Base-by-base conservation (phyloP, 2,888 invertebrate species). In the Cosmia pyralina region DNA sequence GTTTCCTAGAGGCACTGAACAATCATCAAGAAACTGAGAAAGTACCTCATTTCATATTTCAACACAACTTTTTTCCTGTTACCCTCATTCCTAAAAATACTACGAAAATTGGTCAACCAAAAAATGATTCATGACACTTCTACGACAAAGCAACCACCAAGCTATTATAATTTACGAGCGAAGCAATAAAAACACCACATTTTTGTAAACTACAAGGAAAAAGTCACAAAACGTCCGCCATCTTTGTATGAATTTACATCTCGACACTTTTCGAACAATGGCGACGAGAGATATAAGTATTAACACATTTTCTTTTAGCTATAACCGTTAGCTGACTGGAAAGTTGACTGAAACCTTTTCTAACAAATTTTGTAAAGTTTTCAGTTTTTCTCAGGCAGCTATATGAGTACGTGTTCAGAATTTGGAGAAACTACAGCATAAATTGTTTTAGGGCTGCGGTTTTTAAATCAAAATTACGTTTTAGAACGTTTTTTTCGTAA, bases 201-300 rank as follows among this genome's bases (percentile, higher is more conserved):
- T 71, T 76, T 69, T 76, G 69, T 70, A 72, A 72, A 64, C 41
- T 73, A 86, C 73, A 60, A 85, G 86, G 86, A 85, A 82, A 84
- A 66, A 2, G 50, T 64, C 8, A 60, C 62, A 38, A 69, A 76
- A 74, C 69, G 44, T 22, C 58, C 41, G 41, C 38, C 63, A 53
- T 60, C 38, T 64, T 83, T 73, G 71, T 85, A 69, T 59, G 53
- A 58, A 77, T 67, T 69, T 80, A 79, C 83, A 79, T 73, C 46
- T 67, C 50, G 58, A 77, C 72, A 82, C 41, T 59, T 69, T 52
- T 19, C 62, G 38, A 67, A 79, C 74, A 69, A 73, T 52, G 65
- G 46, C 41, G 78, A 34, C 60, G 44, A 65, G 50, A 50, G 75
- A 57, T 71, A n/a, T n/a, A n/a, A n/a, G n/a, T n/a, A 62, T 83